These are phyloP conservation scores for Elysia crispata DNA, from an alignment of 2,888 invertebrate genomes.

Conservation along the genomic window DNA sequence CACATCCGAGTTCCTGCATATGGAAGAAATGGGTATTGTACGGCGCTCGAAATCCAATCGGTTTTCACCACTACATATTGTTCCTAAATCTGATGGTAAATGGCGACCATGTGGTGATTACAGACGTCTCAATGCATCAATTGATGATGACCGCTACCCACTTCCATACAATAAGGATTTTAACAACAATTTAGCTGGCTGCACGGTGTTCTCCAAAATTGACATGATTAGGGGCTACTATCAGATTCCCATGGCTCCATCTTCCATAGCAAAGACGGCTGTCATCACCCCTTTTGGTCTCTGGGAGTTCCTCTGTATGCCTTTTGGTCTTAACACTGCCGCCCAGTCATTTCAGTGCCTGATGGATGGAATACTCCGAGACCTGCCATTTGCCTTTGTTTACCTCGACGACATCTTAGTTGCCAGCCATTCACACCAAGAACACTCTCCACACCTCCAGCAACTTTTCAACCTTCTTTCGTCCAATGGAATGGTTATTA, in stretches of 20 bases:
- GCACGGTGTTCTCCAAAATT: constrained; percentile 49
- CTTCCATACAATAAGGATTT: constrained; percentile 51
- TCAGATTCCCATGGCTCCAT: constrained; percentile 47
- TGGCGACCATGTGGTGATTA: constrained; percentile 36
- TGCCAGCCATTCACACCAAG: not conserved
- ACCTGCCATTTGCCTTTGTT: constrained; percentile 20
- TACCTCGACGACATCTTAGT: constrained; percentile 26
- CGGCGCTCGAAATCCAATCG: constrained; percentile 31
- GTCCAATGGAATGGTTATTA: constrained; percentile 5
- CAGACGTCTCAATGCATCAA: constrained; percentile 15
- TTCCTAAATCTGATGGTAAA: constrained; percentile 47
- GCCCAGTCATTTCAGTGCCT: constrained; percentile 22
- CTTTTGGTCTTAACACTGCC: constrained; percentile 22
- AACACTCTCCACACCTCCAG: constrained; percentile 10
- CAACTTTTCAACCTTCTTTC: not conserved
- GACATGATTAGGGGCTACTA: constrained; percentile 50
- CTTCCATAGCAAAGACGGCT: constrained; percentile 34
- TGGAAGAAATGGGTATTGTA: constrained; percentile 43
- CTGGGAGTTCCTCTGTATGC: constrained; percentile 43
- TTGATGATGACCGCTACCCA: constrained; percentile 21
- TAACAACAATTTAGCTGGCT: constrained; percentile 48
- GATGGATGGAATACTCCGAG: not conserved
- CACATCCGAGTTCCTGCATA: constrained; percentile 36
- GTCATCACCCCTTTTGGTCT: constrained; percentile 27
- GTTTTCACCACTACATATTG: constrained; percentile 46